Percentiles rank a stretch among this genome's conserved stretches.
These are phyloP conservation scores for Coregonus suidteri DNA, from an alignment of 2,797 vertebrate genomes.

Conservation along the genomic window DNA sequence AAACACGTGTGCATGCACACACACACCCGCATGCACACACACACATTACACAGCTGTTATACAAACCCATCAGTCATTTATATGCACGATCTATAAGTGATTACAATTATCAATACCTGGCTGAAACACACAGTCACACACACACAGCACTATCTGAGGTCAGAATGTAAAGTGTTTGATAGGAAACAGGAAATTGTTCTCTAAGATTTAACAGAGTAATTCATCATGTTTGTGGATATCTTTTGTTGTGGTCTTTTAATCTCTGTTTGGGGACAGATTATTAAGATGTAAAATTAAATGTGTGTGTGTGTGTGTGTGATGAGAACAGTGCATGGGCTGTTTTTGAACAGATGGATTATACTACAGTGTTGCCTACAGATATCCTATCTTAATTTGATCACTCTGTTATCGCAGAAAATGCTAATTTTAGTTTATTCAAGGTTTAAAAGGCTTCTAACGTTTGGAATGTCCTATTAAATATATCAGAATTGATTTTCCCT, in stretches of 20 bases:
- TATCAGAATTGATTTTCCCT: too few relatives aligned
- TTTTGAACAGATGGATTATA: conserved; percentile 9
- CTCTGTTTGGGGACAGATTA: not conserved
- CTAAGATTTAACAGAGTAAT: conserved; percentile 1
- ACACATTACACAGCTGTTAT: not conserved
- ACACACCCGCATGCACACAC: too few relatives aligned
- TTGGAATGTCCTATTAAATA: too few relatives aligned
- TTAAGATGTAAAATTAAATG: not conserved
- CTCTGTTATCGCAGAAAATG: too few relatives aligned
- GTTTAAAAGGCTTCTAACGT: too few relatives aligned
- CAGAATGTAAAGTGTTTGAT: not conserved
- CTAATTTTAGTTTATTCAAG: too few relatives aligned
- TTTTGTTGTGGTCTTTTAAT: not conserved
- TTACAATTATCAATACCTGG: not conserved
- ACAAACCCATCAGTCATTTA: not conserved
- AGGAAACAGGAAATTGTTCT: conserved; percentile 10
- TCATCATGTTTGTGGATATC: not conserved
- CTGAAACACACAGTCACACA: not conserved
- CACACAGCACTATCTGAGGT: not conserved
- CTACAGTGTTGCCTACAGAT: not conserved
- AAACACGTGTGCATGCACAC: too few relatives aligned
- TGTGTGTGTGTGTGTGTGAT: not conserved
- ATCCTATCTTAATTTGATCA: too few relatives aligned
- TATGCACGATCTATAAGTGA: conserved; percentile 3
- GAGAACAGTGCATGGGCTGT: not conserved